These are phyloP conservation scores for Stichopus chloronotus DNA, from an alignment of 35 echinoderm and acorn worm species.

Conservation along the genomic window DNA sequence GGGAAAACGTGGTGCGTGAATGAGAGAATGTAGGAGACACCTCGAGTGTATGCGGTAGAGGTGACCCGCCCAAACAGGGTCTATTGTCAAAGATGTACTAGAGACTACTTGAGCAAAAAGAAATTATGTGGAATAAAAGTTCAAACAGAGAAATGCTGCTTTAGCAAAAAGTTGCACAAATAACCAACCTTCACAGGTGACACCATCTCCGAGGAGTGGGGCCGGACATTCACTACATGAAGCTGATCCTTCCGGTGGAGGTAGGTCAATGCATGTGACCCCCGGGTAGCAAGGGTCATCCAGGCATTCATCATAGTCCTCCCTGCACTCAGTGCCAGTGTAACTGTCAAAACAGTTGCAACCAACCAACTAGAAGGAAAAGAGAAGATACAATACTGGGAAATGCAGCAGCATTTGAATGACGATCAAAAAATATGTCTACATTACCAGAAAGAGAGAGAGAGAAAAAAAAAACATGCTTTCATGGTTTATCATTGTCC, in stretches of 20 bases:
- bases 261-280: constrained; percentile 71
- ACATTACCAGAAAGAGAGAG: neutral
- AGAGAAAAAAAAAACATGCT: neutral
- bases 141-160: too few relatives aligned
- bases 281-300: constrained; percentile 77
- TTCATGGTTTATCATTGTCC: neutral
- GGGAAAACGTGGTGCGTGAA: too few relatives aligned
- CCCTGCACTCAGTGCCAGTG: constrained; percentile 49
- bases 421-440: neutral
- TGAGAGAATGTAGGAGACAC: too few relatives aligned
- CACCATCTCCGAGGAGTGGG: constrained; percentile 69
- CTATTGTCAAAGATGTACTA: too few relatives aligned
- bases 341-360: constrained; percentile 60
- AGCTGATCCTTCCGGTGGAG: constrained; percentile 20
- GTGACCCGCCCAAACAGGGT: too few relatives aligned
- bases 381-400: neutral
- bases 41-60: too few relatives aligned
- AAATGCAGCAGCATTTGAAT: neutral
- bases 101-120: too few relatives aligned
- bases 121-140: too few relatives aligned
- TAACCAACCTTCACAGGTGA: constrained; percentile 60
- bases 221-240: constrained; percentile 60
- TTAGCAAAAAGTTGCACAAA: too few relatives aligned
- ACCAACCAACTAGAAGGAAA: constrained; percentile 58
- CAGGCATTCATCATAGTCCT: constrained; percentile 63